These are phyloP conservation scores for Coenonympha arcania DNA, from an alignment of 2,888 invertebrate species.

Conservation along the genomic window DNA sequence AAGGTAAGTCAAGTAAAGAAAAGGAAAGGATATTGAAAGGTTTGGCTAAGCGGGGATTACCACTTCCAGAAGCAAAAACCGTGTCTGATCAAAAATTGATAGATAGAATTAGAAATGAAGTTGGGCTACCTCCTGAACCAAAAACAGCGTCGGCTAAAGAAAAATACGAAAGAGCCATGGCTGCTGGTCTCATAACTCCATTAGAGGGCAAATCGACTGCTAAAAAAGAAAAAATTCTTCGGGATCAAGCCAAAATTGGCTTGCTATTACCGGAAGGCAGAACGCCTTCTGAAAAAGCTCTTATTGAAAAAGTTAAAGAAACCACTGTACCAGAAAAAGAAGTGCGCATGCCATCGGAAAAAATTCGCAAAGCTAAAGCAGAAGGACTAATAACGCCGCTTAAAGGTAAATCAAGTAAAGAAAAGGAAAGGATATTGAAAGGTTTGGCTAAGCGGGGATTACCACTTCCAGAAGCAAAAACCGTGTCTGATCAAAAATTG, in stretches of 20 bases:
- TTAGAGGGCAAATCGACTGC: slow-evolving; percentile 29
- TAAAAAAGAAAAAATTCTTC: slow-evolving; percentile 30
- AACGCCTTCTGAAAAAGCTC: slow-evolving; percentile 34
- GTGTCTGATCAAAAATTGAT: slow-evolving; percentile 25
- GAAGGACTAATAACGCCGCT: slow-evolving; percentile 27
- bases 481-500: slow-evolving; percentile 36
- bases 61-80: slow-evolving; percentile 31
- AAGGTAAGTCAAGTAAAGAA: slow-evolving; percentile 30
- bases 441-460: slow-evolving; percentile 33
- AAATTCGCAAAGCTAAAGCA: slow-evolving; percentile 25
- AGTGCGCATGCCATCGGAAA: slow-evolving; percentile 28
- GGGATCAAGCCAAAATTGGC: slow-evolving; percentile 21
- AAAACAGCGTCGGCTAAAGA: slow-evolving; percentile 30
- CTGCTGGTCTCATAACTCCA: slow-evolving; percentile 26
- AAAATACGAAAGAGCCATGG: slow-evolving; percentile 24
- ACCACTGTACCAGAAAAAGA: slow-evolving; percentile 20
- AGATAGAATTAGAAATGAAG: slow-evolving; percentile 23
- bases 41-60: slow-evolving; percentile 29
- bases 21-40: slow-evolving; percentile 32
- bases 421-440: slow-evolving; percentile 33
- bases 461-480: slow-evolving; percentile 37
- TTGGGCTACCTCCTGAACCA: slow-evolving; percentile 37
- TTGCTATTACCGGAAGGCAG: slow-evolving; percentile 30
- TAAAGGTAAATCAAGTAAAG: slow-evolving; percentile 25
- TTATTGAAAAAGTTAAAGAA: slow-evolving; percentile 29